Conservation (phyloP, 2,888 invertebrate genomes). For the Serripes groenlandicus region DNA sequence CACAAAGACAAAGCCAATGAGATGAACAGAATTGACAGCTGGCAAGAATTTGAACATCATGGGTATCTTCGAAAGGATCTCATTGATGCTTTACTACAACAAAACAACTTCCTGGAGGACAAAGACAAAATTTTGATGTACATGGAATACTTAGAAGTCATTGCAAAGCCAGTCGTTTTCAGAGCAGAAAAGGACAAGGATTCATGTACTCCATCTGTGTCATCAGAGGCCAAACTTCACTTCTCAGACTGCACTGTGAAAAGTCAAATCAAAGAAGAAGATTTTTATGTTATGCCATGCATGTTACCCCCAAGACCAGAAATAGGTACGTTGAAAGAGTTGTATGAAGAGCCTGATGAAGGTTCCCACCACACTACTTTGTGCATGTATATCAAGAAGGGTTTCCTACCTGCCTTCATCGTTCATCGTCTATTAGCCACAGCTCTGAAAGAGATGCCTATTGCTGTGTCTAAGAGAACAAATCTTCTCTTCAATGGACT, state of each 20-base stretch:
- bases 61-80: too few relatives aligned
- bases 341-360: background rate
- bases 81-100: background rate
- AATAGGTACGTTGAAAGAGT: background rate
- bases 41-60: too few relatives aligned
- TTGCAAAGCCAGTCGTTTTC: background rate
- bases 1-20: background rate
- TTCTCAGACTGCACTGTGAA: too few relatives aligned
- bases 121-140: background rate
- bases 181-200: too few relatives aligned
- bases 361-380: background rate
- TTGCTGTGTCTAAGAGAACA: background rate
- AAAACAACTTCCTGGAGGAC: background rate
- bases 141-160: background rate
- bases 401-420: background rate
- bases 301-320: background rate
- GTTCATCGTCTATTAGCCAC: slow-evolving; percentile 4
- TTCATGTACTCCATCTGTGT: too few relatives aligned
- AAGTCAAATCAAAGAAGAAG: too few relatives aligned
- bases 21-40: background rate
- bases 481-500: background rate
- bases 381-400: slow-evolving; percentile 3
- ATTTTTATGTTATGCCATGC: slow-evolving; percentile 13
- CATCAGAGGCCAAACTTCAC: too few relatives aligned
- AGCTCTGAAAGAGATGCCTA: slow-evolving; percentile 2